Evolutionary conservation across 2,888 invertebrate species (phyloP).

Genomic region (Chymomyza amoena): DNA sequence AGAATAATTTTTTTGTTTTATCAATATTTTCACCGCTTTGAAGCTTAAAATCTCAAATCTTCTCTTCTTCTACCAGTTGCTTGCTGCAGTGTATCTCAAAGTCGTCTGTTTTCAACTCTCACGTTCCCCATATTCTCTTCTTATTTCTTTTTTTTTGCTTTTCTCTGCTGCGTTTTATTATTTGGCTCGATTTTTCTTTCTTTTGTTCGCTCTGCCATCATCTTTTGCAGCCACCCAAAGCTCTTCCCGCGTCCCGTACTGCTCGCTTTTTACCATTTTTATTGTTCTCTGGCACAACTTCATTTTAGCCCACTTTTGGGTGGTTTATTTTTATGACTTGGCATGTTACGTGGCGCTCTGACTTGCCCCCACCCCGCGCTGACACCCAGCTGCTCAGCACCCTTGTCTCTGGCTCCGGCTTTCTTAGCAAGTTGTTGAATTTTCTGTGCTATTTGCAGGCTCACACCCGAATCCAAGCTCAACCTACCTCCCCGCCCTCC

Average conservation of each 20-base stretch:
- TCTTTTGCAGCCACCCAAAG: conserved; percentile 27
- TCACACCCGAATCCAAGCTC: conserved; percentile 50
- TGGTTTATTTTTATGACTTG: conserved; percentile 70
- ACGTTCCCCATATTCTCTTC: conserved; percentile 6
- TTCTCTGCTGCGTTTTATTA: conserved; percentile 8
- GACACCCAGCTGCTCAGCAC: neutral
- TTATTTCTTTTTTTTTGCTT: conserved; percentile 8
- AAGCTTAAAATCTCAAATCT: no score
- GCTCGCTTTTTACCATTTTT: conserved; percentile 53
- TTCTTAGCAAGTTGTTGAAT: conserved; percentile 52
- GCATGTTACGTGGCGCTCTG: neutral
- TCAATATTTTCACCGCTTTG: no score
- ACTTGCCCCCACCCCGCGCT: neutral
- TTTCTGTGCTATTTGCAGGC: conserved; percentile 63
- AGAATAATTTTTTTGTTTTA: no score
- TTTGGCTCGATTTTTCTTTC: neutral
- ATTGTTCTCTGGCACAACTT: conserved; percentile 71
- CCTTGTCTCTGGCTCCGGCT: conserved; percentile 26
- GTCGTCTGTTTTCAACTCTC: neutral
- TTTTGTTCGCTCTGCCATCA: conserved; percentile 38
- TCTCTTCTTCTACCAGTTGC: no score
- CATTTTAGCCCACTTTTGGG: conserved; percentile 71
- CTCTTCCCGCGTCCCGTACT: conserved; percentile 11
- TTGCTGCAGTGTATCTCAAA: no score
- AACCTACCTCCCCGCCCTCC: neutral